Conservation (phyloP, 2,888 invertebrate genomes). For the Tenthredo distinguenda region DNA sequence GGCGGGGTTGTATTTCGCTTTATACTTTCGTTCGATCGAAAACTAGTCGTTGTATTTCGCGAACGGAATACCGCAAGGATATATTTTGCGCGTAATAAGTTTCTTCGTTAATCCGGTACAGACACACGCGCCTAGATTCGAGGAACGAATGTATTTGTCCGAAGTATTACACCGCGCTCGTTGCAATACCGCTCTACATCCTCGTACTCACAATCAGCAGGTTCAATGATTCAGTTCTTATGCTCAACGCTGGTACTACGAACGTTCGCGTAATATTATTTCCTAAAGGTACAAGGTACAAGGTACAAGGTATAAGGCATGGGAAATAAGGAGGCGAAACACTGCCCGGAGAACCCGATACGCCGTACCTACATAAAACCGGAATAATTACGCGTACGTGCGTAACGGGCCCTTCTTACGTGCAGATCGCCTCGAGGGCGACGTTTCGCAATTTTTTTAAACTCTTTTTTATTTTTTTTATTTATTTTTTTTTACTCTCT, state of each 20-base stretch:
- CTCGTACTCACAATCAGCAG: no score
- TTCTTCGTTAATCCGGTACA: not conserved
- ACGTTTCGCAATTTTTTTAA: slow-evolving; percentile 15
- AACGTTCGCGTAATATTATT: not conserved
- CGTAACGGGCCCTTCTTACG: slow-evolving; percentile 43
- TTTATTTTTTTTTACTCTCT: not conserved
- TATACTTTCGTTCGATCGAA: not conserved
- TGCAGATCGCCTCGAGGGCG: slow-evolving; percentile 31
- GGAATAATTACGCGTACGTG: slow-evolving; percentile 51
- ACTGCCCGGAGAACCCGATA: slow-evolving; percentile 7
- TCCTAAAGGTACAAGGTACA: not conserved
- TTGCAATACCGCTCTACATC: no score
- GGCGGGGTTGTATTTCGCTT: not conserved
- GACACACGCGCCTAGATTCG: not conserved
- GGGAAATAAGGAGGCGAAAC: not conserved
- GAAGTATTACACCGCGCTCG: not conserved
- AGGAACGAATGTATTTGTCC: not conserved
- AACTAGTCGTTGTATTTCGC: not conserved
- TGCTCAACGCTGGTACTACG: not conserved
- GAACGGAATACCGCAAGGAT: not conserved
- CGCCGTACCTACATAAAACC: slow-evolving; percentile 32
- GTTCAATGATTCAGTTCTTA: not conserved
- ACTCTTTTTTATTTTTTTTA: not conserved
- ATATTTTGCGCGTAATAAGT: not conserved
- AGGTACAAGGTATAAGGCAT: not conserved